Base-by-base conservation (phyloP, 2,113 vertebrate genomes). In the Etia nguti region DNA sequence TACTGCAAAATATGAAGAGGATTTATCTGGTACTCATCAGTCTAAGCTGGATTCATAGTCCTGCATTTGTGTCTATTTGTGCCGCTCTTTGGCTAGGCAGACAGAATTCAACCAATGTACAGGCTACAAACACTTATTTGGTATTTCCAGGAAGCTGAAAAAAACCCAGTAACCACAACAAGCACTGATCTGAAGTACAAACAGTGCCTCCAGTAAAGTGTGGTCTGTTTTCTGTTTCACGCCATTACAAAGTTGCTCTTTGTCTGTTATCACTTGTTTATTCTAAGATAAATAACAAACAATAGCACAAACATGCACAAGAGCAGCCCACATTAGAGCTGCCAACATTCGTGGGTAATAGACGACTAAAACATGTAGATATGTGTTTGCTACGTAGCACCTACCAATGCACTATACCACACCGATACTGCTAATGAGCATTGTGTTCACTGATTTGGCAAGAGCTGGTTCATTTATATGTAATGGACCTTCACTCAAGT, bases 101-200 rank as follows among this genome's bases (percentile, higher is more conserved):
- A 73, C 38, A 46, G 15, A 75, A 75, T 50, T 75, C 43, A 75
- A 20, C 16, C 10, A 52, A 8, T 20, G 26, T 12, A 18, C 6
- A 31, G 24, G 10, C 16, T 50, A 4, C 24, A 26, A 46, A 26
- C 12, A 77, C 62, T 68, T 68, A 68, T 11, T 68, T 65, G 20
- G 10, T 36, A 36, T 65, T 65, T 65, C 60, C 10, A 4, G 60
- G 60, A 68, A 68, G 60, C 60, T 38, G 4, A 41, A 5, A 5
- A 62, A 31, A 24, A 0, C 8, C 18, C 10, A 22, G 11, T 3
- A 38, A 68, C 34, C 34, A 22, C 62, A 77, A 50, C 0, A 0
- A 31, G 2, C 6, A 77, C 26, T 50, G 15, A 48, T 48, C 24
- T 75, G 2, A 50, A 75, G 43, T 29, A 29, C 70, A 75, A 50